These are phyloP conservation scores for Drosophila mayaguana DNA, from an alignment of 2,888 invertebrate genomes.

Conservation along the genomic window DNA sequence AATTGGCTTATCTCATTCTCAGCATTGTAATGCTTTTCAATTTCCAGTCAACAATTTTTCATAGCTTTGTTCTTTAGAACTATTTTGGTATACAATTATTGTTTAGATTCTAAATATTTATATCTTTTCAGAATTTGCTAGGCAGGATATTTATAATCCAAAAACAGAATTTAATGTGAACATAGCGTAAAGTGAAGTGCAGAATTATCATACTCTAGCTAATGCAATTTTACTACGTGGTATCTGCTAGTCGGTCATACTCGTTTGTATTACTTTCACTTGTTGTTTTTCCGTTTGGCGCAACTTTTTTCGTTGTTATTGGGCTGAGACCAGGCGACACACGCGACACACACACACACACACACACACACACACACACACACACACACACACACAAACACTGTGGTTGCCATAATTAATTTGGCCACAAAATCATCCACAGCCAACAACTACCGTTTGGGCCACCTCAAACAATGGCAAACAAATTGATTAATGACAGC, in stretches of 20 bases:
- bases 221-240: background rate
- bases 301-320: constrained; percentile 50
- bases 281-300: constrained; percentile 32
- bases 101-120: too few species aligned
- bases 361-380: constrained; percentile 7
- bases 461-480: constrained; percentile 68
- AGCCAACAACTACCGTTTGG: constrained; percentile 48
- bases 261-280: background rate
- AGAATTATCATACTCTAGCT: accelerated
- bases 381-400: background rate
- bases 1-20: too few species aligned
- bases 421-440: constrained; percentile 64
- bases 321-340: constrained; percentile 52
- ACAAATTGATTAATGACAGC: constrained; percentile 79
- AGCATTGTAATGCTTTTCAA: too few species aligned
- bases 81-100: too few species aligned
- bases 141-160: too few species aligned
- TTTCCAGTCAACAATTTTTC: too few species aligned
- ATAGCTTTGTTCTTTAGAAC: too few species aligned
- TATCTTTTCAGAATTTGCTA: too few species aligned
- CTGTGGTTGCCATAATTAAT: constrained; percentile 71
- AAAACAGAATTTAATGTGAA: too few species aligned
- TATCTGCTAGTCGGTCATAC: background rate
- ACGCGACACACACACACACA: background rate
- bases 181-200: background rate